Conservation (phyloP, 2,888 invertebrate genomes). For the Microchrysa polita region DNA sequence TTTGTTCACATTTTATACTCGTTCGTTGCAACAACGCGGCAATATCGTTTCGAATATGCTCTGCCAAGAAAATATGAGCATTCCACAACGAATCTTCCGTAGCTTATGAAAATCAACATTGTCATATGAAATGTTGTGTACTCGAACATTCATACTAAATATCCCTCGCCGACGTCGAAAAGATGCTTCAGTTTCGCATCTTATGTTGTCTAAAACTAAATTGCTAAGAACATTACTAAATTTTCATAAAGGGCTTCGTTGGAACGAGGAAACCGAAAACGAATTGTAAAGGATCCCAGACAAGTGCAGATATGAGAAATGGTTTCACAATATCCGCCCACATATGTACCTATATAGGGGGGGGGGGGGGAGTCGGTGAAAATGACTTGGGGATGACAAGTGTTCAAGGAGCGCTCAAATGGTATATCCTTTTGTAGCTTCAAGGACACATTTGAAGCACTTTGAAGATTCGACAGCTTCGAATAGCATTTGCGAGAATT, state of each 20-base stretch:
- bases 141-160: not conserved
- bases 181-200: not conserved
- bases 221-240: slow-evolving; percentile 20
- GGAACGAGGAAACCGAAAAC: not conserved
- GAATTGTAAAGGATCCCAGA: too few relatives aligned
- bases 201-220: slow-evolving; percentile 21
- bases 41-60: slow-evolving; percentile 2
- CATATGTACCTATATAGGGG: not conserved
- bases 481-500: too few relatives aligned
- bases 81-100: not conserved
- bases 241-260: not conserved
- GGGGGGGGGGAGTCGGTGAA: too few relatives aligned
- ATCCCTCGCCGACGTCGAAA: not conserved
- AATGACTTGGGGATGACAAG: slow-evolving; percentile 32
- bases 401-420: slow-evolving; percentile 3
- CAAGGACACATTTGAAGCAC: not conserved
- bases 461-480: too few relatives aligned
- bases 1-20: not conserved
- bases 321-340: not conserved
- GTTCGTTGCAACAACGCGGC: not conserved
- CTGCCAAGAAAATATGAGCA: slow-evolving; percentile 10
- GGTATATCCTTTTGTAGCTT: slow-evolving; percentile 9
- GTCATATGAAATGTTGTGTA: not conserved
- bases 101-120: slow-evolving; percentile 20
- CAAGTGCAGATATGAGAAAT: slow-evolving; percentile 8